Evolutionary conservation across 2,113 vertebrate species (phyloP).

Genomic region (Pachycephala philippinensis): DNA sequence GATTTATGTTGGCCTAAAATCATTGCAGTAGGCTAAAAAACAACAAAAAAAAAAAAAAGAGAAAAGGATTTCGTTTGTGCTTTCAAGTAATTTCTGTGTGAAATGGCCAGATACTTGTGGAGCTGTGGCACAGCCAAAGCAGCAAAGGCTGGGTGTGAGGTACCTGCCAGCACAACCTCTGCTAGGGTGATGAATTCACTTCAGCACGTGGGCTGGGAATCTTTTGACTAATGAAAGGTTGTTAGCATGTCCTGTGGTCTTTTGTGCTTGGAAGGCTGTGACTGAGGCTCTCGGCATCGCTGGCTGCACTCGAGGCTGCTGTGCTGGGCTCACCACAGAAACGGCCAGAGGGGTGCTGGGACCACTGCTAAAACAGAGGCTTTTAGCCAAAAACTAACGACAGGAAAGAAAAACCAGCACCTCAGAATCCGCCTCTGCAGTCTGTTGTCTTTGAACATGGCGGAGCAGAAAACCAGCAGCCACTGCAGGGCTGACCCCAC

Average conservation of each 20-base stretch:
- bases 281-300: fast-evolving
- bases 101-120: not conserved
- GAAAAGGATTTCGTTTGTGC: not conserved
- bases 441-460: fast-evolving
- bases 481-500: not conserved
- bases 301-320: not conserved
- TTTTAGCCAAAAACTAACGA: not conserved
- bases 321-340: not conserved
- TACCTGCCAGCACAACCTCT: not conserved
- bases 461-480: fast-evolving
- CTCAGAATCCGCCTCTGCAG: not conserved
- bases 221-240: not conserved
- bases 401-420: not conserved
- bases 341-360: not conserved
- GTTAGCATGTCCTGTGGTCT: not conserved
- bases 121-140: not conserved
- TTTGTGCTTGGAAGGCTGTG: not conserved
- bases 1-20: not conserved
- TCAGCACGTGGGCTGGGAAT: not conserved
- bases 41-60: not conserved
- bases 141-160: not conserved
- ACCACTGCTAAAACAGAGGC: not conserved
- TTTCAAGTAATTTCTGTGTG: not conserved
- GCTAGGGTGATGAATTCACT: fast-evolving
- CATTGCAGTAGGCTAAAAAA: not conserved